Evolutionary conservation across 1,140 invertebrate species (phyloP), one percentile per base, ranked within the genome.

Genomic region (Steinernema khuongi): DNA sequence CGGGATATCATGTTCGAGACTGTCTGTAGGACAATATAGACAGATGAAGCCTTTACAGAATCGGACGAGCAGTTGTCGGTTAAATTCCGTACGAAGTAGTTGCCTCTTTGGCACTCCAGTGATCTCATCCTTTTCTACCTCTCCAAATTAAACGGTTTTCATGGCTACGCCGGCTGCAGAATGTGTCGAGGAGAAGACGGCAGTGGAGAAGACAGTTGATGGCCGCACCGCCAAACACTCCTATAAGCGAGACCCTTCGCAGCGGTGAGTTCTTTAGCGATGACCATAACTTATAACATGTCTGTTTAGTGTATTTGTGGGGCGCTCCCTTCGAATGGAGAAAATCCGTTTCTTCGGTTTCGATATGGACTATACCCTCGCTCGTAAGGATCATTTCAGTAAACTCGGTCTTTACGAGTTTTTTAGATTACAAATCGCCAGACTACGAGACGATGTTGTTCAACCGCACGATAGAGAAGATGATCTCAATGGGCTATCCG

Each of bases 291-390:
- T 14, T 60, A n/a, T 7, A 60, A 60, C 14, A n/a, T 60, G 11
- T 2, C 50, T 1, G 70, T 71, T 41, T 90, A 96, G 94, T 89
- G 93, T 99, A 77, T 99, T 98, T 88, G 96, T 98, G 26, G 98
- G 98, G 87, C 89, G 96, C 82, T 97, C 94, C 83, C 89, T 99
- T 67, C 93, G 96, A 87, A 89, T 99, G 87, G 94, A 97, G 86
- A 97, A 97, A 87, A 97, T 99, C 74, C 96, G 97, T 86, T 99
- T 96, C 86, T 97, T 94, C 91, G 96, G 96, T 77, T 99, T 99
- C 87, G 96, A 99, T 86, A 99, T 99, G 96, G 96, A 99, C 86
- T 98, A 98, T 86, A 99, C 96, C 26, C 86, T 99, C 79, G 96
- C 96, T 75, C 92, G 93, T 96, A 86, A 89, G 88, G 72, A 19